Evolutionary conservation across 2,797 vertebrate genomes (phyloP).

Genomic region (Myripristis jacobus): DNA sequence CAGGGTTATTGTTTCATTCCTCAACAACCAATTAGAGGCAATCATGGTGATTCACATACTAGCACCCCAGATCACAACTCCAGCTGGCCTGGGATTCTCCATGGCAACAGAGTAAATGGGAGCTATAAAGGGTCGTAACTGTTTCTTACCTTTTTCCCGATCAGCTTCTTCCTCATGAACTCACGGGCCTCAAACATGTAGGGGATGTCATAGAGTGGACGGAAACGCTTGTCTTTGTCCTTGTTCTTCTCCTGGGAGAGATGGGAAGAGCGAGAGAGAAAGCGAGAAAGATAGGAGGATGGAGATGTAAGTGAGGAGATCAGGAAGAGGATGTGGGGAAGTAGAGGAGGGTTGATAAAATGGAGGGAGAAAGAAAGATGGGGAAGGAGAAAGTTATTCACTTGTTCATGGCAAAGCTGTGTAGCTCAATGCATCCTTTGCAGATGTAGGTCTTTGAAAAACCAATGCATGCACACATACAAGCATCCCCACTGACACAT

Average conservation of each 20-base stretch:
- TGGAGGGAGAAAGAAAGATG: slow-evolving; percentile 9
- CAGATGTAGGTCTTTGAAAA: slow-evolving; percentile 3
- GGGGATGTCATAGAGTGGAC: slow-evolving; percentile 97
- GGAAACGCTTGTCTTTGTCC: slow-evolving; percentile 98
- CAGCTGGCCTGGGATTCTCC: background rate
- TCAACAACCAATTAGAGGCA: slow-evolving; percentile 37
- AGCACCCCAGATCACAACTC: background rate
- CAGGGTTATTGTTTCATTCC: slow-evolving; percentile 33
- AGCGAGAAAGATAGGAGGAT: slow-evolving; percentile 2
- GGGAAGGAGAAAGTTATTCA: slow-evolving; percentile 42
- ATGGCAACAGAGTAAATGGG: background rate
- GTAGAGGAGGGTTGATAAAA: slow-evolving; percentile 1
- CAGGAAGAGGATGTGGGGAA: background rate
- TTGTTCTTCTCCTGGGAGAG: slow-evolving; percentile 85
- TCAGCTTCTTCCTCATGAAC: slow-evolving; percentile 97
- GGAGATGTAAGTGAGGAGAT: background rate
- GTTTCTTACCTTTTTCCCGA: slow-evolving; percentile 93
- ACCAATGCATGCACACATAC: background rate
- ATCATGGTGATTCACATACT: slow-evolving; percentile 35
- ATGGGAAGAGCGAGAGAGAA: background rate
- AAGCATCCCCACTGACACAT: background rate
- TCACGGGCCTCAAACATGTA: slow-evolving; percentile 99
- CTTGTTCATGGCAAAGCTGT: slow-evolving; percentile 7
- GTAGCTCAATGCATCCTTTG: background rate
- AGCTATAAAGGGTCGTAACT: background rate